These are phyloP conservation scores for Drosophila bipectinata DNA, from an alignment of 1,140 invertebrate genomes.

Conservation along the genomic window DNA sequence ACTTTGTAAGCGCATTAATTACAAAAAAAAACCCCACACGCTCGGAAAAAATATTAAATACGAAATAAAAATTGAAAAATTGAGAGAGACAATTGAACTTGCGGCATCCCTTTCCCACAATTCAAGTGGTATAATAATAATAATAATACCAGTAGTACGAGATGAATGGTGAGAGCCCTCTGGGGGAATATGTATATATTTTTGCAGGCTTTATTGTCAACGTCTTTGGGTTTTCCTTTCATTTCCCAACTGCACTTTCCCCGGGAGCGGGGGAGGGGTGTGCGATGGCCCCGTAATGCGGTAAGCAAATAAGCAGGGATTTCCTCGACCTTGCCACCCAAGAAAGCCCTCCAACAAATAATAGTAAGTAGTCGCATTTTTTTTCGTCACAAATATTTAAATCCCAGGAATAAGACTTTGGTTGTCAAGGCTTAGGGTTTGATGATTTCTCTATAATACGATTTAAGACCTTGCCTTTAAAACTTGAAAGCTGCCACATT, in stretches of 20 bases:
- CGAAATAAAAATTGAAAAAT: background rate
- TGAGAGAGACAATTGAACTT: background rate
- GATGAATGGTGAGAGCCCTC: slow-evolving; percentile 24
- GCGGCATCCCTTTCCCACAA: slow-evolving; percentile 10
- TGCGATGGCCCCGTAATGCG: background rate
- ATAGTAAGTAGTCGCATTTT: too few relatives aligned
- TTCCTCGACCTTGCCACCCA: slow-evolving; percentile 1
- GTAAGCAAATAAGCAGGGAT: slow-evolving; percentile 6
- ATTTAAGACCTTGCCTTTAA: too few relatives aligned
- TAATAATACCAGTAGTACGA: slow-evolving; percentile 31
- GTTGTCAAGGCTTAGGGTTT: too few relatives aligned
- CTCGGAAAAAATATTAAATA: background rate
- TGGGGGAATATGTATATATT: too few relatives aligned
- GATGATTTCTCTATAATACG: too few relatives aligned
- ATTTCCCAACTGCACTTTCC: slow-evolving; percentile 1
- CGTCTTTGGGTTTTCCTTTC: slow-evolving; percentile 11
- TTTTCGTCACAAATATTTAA: too few relatives aligned
- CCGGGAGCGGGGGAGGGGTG: too few relatives aligned
- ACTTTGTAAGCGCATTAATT: slow-evolving; percentile 65
- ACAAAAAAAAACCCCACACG: background rate
- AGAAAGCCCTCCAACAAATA: background rate
- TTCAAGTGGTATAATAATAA: slow-evolving; percentile 23
- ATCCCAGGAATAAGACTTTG: too few relatives aligned
- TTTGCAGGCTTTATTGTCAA: too few relatives aligned
- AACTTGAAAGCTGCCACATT: too few relatives aligned